Evolutionary conservation across 2,797 vertebrate genomes (phyloP).

Genomic region (Rhinella marina): DNA sequence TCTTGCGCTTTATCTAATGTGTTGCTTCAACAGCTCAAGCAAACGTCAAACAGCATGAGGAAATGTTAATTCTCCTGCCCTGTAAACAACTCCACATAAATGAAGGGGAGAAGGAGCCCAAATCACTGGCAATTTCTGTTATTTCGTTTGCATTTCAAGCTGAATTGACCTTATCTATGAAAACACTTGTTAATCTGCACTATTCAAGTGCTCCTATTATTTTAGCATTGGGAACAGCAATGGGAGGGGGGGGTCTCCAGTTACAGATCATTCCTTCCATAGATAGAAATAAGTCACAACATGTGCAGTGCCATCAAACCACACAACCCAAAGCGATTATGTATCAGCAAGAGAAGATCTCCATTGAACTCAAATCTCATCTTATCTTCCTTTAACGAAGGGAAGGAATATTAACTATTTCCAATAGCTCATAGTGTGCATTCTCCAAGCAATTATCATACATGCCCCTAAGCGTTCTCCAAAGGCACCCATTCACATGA

Average conservation of each 20-base stretch:
- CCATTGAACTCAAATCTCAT: constrained; percentile 28
- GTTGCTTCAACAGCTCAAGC: constrained; percentile 73
- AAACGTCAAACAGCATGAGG: constrained; percentile 73
- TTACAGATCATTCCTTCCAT: constrained; percentile 27
- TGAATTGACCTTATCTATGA: constrained; percentile 48
- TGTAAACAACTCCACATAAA: constrained; percentile 67
- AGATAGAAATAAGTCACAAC: constrained; percentile 63
- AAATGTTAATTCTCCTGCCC: constrained; percentile 74
- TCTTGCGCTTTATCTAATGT: constrained; percentile 78
- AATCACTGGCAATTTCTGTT: constrained; percentile 31
- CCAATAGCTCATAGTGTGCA: constrained; percentile 26
- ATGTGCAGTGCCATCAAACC: not conserved
- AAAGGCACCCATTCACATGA: constrained; percentile 34
- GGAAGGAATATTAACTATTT: constrained; percentile 44
- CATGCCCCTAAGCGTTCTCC: constrained; percentile 42
- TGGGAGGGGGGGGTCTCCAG: not conserved
- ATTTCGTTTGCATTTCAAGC: constrained; percentile 51
- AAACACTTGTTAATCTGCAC: constrained; percentile 31
- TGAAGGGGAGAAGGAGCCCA: constrained; percentile 28
- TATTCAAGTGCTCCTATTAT: constrained; percentile 22
- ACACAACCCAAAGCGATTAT: constrained; percentile 57
- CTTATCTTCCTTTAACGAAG: constrained; percentile 29
- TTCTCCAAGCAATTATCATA: constrained; percentile 57
- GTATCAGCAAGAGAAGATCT: constrained; percentile 25
- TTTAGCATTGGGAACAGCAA: constrained; percentile 29